Conservation (phyloP, 1,140 invertebrate genomes). For the Magallana angulata region DNA sequence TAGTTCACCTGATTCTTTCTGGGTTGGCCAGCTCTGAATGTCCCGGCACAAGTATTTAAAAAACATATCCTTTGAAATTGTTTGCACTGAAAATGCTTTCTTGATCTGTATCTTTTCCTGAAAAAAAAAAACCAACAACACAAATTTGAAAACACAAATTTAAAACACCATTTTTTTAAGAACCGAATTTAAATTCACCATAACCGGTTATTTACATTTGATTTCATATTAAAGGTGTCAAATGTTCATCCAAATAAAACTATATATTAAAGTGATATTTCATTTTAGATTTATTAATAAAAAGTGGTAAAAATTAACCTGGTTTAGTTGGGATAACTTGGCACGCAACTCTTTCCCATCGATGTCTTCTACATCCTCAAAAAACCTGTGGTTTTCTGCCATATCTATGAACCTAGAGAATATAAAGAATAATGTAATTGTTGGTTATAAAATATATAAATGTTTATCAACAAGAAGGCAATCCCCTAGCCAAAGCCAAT, state of each 20-base stretch:
- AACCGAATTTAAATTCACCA: too few relatives aligned
- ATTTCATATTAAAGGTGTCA: too few relatives aligned
- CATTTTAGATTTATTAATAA: too few relatives aligned
- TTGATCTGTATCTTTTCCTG: constrained; percentile 7
- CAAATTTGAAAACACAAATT: not conserved
- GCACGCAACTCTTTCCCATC: not conserved
- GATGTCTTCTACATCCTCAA: not conserved
- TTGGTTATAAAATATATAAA: too few relatives aligned
- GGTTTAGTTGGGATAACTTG: not conserved
- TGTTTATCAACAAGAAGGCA: too few relatives aligned
- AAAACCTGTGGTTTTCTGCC: constrained; percentile 10
- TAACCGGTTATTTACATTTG: too few relatives aligned
- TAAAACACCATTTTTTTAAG: not conserved
- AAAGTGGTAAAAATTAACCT: not conserved
- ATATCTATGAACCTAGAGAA: not conserved
- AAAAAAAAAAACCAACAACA: not conserved
- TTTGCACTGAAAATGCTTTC: constrained; percentile 7
- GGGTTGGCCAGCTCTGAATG: not conserved
- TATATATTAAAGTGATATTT: too few relatives aligned
- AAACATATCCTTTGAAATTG: constrained; percentile 11
- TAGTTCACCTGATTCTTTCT: not conserved
- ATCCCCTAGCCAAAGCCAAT: too few relatives aligned
- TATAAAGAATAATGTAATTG: not conserved
- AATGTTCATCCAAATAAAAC: too few relatives aligned
- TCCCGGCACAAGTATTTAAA: not conserved